Conservation (phyloP, 2,113 vertebrate genomes). For the Pelodiscus sinensis region DNA sequence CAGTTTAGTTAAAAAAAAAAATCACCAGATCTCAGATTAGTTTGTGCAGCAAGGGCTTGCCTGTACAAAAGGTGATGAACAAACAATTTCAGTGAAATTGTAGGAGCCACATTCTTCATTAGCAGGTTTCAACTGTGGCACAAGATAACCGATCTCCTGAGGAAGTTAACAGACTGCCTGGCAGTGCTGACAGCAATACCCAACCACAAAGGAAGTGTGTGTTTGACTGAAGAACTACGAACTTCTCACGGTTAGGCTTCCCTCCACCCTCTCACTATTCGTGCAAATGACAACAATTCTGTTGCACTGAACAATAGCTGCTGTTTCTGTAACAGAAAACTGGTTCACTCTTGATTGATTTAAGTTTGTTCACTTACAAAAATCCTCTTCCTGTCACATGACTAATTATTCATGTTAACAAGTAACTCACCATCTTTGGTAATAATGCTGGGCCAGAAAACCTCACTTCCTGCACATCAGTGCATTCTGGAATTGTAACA, state of each 20-base stretch:
- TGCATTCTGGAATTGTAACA: background rate
- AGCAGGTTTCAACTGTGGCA: background rate
- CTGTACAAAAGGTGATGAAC: background rate
- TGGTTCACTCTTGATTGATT: background rate
- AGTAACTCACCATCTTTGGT: background rate
- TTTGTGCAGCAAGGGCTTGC: background rate
- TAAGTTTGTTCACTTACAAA: background rate
- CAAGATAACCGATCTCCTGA: background rate
- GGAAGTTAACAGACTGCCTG: background rate
- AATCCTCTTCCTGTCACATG: background rate
- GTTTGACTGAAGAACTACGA: background rate
- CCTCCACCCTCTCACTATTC: background rate
- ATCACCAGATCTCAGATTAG: background rate
- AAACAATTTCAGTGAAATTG: background rate
- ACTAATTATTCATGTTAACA: background rate
- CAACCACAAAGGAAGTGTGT: background rate
- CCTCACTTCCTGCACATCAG: rapidly evolving
- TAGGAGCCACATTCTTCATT: background rate
- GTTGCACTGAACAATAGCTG: background rate
- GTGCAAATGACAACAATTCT: rapidly evolving
- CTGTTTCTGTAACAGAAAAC: background rate
- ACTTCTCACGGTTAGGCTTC: constrained; percentile 18
- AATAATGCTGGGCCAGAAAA: rapidly evolving
- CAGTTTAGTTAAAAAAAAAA: background rate
- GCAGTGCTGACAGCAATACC: constrained; percentile 11